Base-by-base conservation (phyloP, 2,113 vertebrate species). In the Stigmatopora argus region DNA sequence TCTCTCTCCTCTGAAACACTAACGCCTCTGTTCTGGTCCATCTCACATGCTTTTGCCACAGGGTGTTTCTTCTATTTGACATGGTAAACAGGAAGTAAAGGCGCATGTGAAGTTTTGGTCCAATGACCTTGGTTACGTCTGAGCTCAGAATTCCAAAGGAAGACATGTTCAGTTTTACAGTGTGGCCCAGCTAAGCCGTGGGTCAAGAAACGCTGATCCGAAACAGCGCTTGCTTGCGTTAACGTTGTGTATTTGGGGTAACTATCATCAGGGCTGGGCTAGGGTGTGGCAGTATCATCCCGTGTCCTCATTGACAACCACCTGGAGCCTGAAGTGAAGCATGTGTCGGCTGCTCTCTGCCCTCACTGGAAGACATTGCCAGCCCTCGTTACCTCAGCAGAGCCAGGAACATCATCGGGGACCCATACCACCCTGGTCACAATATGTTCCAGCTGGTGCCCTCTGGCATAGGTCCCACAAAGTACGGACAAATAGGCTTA, bases 31-130 rank as follows among this genome's bases (percentile, higher is more conserved):
- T 88, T 74, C 71, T 61, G 78, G 61, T 74, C 56, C 34, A 38
- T 81, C 85, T 87, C 85, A 87, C 85, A 85, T 87, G 79, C 74
- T 80, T 71, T 71, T 66, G 77, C 85, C 72, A 75, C 72, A 77
- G 83, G 86, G 63, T 69, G 69, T 64, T 70, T 87, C 79, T 78
- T 90, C 78, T 69, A 83, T 85, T 78, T 84, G 86, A 87, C 72
- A 88, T 83, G 66, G 74, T 70, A 85, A 81, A 87, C 83, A 88
- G 80, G 80, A 86, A 87, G 66, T 58, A 67, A 73, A 66, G 67
- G 60, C 2, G 38, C 69, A 71, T 67, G 72, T 38, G 64, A 71
- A 79, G 69, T 72, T 82, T 69, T 76, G 71, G 86, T 88, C 70
- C 82, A 84, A 55, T 67, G 49, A 46, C 69, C 74, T 88, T 66